phyloP scores from a whole-genome alignment of 1,140 invertebrate genomes.

The Drosophila nigrodunni region DNA sequence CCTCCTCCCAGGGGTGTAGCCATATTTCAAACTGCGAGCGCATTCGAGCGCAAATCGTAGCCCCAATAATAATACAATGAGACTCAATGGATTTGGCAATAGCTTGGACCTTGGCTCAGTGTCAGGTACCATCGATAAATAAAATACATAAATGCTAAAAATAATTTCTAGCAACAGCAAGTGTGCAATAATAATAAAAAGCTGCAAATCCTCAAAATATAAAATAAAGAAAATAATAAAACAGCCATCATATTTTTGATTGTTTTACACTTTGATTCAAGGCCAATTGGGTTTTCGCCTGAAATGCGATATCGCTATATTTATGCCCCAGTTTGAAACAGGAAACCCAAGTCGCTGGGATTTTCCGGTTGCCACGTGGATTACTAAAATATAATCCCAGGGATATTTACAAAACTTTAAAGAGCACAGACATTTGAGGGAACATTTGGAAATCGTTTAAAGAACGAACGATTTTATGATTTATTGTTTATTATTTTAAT shows the following conservation, averaged over 20 bases:
- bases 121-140: constrained; percentile 19
- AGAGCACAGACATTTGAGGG: too few species aligned
- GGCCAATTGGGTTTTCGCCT: background rate
- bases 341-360: too few species aligned
- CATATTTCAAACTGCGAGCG: constrained; percentile 7
- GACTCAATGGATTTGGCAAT: constrained; percentile 44
- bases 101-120: background rate
- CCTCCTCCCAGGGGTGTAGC: constrained; percentile 3
- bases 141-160: constrained; percentile 22
- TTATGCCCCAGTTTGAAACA: background rate
- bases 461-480: too few species aligned
- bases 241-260: background rate
- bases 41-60: constrained; percentile 15
- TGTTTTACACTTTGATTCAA: constrained; percentile 12
- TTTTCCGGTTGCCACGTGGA: background rate
- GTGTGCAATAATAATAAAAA: background rate
- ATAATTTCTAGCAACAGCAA: background rate
- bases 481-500: too few species aligned
- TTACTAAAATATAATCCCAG: background rate
- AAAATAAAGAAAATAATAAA: background rate
- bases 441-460: too few species aligned
- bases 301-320: background rate
- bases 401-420: too few species aligned
- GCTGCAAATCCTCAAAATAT: background rate
- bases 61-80: constrained; percentile 19